Percentiles rank a stretch among this genome's conserved stretches.
phyloP scores from a whole-genome alignment of 2,888 invertebrate genomes.

The Stratiomys singularior region DNA sequence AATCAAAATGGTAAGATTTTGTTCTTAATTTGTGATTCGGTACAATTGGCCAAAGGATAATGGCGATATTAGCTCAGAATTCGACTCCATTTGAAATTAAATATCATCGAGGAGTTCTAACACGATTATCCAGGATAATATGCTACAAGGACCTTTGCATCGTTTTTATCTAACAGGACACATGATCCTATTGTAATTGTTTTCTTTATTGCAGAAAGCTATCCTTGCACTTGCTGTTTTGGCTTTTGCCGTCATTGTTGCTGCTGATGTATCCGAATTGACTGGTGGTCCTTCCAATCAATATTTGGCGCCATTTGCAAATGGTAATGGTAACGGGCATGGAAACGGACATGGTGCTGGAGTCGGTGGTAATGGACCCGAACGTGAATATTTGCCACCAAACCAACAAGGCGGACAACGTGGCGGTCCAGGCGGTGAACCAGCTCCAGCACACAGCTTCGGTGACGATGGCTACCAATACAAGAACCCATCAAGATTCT shows the following conservation, averaged over 20 bases:
- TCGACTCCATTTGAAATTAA: too few species aligned
- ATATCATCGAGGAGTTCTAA: too few species aligned
- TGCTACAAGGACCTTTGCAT: too few species aligned
- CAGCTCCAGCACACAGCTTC: slow-evolving; percentile 9
- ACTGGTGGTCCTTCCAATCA: not conserved
- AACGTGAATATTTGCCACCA: not conserved
- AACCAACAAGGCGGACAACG: not conserved
- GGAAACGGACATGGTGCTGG: too few species aligned
- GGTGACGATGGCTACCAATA: slow-evolving; percentile 6
- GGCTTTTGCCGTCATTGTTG: not conserved
- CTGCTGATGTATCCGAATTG: not conserved
- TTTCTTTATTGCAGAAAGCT: not conserved
- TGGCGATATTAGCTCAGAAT: too few species aligned
- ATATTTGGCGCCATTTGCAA: too few species aligned
- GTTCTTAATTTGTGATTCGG: too few species aligned
- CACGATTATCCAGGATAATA: too few species aligned
- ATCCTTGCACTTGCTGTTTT: not conserved
- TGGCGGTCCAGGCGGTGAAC: not conserved
- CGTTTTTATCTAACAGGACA: too few species aligned
- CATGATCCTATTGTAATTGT: not conserved
- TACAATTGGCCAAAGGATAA: too few species aligned
- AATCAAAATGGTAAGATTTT: not conserved
- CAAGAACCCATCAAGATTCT: slow-evolving; percentile 10
- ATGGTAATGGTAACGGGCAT: too few species aligned
- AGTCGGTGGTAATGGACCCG: not conserved